A percentile compares a stretch with the other conserved stretches of the same genome.
Conservation (phyloP, 2,113 vertebrate species). For the Leptobrachium leishanense region DNA sequence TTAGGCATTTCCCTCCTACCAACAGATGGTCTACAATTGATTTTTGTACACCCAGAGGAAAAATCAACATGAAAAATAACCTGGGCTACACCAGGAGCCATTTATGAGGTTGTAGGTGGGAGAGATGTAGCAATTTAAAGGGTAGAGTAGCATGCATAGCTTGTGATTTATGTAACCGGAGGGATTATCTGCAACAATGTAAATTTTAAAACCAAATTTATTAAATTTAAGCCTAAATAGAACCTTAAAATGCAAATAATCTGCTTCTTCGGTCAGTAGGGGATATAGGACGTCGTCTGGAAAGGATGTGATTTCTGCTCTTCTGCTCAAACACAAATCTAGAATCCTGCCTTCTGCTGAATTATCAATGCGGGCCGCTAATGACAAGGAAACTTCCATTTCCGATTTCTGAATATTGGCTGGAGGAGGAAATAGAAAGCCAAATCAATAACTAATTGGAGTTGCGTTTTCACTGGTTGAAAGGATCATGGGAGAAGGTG, state of each 20-base stretch:
- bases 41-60: conserved; percentile 43
- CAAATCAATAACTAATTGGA: too few species aligned
- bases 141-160: neutral
- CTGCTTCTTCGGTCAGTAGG: too few species aligned
- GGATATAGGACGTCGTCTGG: too few species aligned
- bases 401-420: neutral
- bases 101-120: conserved; percentile 53
- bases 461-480: too few species aligned
- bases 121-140: conserved; percentile 38
- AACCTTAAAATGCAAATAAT: too few species aligned
- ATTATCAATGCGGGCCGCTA: neutral
- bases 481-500: too few species aligned
- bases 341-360: neutral
- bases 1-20: conserved; percentile 23
- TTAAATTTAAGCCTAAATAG: too few species aligned
- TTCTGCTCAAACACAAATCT: neutral
- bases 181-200: too few species aligned
- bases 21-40: conserved; percentile 47
- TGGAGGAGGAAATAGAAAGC: neutral
- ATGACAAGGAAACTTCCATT: neutral
- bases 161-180: conserved; percentile 3
- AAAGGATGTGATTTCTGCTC: too few species aligned
- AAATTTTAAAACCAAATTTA: too few species aligned
- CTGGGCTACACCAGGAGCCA: conserved; percentile 43
- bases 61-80: conserved; percentile 38